Evolutionary conservation across 2,797 vertebrate species (phyloP), one percentile per base, ranked within the genome.

Genomic region (Peromyscus eremicus): DNA sequence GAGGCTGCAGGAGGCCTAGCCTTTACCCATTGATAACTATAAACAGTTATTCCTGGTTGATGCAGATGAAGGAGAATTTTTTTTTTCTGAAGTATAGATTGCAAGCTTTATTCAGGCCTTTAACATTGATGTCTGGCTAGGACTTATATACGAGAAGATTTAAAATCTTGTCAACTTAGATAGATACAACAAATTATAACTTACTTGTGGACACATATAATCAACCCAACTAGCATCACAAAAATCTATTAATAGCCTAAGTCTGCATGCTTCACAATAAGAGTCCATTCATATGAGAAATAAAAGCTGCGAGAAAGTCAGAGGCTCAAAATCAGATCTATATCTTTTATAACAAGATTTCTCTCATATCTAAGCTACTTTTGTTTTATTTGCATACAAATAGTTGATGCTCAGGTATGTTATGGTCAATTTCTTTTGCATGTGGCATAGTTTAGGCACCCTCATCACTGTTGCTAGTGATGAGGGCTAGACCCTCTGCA

Each of bases 61-160:
- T 92, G 46, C 21, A 97, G 89, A 97, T 97, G 97, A 97, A 98
- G 88, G 34, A 88, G 80, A 43, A 76, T 86, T 7, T 97, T 96
- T 55, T 55, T 46, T 84, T 37, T 43, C 29, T 95, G 73, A 97
- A 98, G 76, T 82, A 89, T 34, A 96, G 27, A 66, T 92, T 97
- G 94, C 71, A 66, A 92, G 68, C 29, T 94, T 96, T 82, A 62
- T 37, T 75, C 97, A 97, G 94, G 32, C 34, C 90, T 70, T 57
- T 97, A 97, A 97, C 23, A 97, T 60, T 76, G 94, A 84, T 52
- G 88, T 88, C 80, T 62, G 85, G 84, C 79, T 97, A 84, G 23
- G 96, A 60, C 96, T 97, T 93, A 92, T 83, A 80, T 43, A 90
- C 77, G 92, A 97, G 95, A 97, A 84, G 16, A 89, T 97, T 94